Base-by-base conservation (phyloP, 2,888 invertebrate species). In the Drosophila melanosoma region DNA sequence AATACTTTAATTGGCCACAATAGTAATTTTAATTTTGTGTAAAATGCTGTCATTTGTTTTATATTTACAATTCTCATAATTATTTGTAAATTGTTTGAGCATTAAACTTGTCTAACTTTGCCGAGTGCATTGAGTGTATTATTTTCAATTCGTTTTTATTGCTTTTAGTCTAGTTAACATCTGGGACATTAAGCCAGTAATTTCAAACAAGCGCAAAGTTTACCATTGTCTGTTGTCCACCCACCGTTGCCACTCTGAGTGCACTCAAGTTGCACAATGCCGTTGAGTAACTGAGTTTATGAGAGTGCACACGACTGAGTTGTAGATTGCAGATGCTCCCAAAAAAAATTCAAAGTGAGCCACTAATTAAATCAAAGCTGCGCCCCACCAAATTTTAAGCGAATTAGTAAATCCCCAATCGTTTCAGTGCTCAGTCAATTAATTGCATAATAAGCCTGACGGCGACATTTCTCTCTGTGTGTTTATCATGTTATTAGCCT, bases 351-450 rank as follows among this genome's bases (percentile, higher is more conserved):
- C 40, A 57, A 54, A 42, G 52, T 36, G 64, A 54, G 45, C 71
- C 56, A 71, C 84, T 83, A 75, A 69, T 69, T 78, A 81, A 87
- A 83, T 88, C 72, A 72, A 54, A 56, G 61, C 70, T 62, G 59
- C 45, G 68, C 78, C 68, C 20, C 49, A 36, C 53, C 42, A 33
- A 57, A n/a, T 53, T 59, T 42, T 17, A 52, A 52, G 42, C 62
- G 48, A 74, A 70, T 68, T 48, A 81, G 48, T 20, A 6, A 35
- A 15, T 20, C 2, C 3, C 58, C 17, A 45, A 49, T 10, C 26
- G 49, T 49, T 26, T 17, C 38, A 20, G n/a, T 38, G 40, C 7
- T 11, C 67, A 32, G 40, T 26, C 29, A 48, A 29, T 52, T 68
- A 33, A 12, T 54, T 23, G 35, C 56, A 60, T 58, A 51, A 54